phyloP scores from a whole-genome alignment of 1,140 invertebrate genomes.

The Cydia strobilella region DNA sequence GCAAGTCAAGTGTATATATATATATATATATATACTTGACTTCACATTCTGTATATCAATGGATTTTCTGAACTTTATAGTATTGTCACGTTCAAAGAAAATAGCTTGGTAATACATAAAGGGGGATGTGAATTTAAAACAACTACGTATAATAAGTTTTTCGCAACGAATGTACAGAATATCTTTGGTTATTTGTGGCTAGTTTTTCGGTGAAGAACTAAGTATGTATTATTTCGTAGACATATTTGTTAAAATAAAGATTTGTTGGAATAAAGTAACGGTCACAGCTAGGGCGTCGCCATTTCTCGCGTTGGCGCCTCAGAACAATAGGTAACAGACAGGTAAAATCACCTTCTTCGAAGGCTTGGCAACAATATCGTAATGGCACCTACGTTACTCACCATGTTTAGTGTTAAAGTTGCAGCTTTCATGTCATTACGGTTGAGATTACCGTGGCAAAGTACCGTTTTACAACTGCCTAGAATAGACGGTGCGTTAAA shows the following conservation, averaged over 20 bases:
- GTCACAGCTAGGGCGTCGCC: too few species aligned
- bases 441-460: background rate
- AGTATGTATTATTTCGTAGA: too few species aligned
- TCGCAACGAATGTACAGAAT: background rate
- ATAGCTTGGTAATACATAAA: background rate
- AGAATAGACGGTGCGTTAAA: conserved; percentile 52
- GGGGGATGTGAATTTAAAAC: background rate
- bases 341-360: too few species aligned
- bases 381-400: background rate
- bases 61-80: background rate
- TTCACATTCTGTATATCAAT: too few species aligned
- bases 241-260: too few species aligned
- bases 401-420: background rate
- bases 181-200: background rate
- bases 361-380: background rate
- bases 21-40: too few species aligned
- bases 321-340: too few species aligned
- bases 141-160: background rate
- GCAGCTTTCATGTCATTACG: background rate
- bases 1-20: too few species aligned
- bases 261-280: too few species aligned
- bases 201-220: background rate
- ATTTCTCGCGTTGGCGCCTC: too few species aligned
- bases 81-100: background rate
- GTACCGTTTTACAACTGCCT: conserved; percentile 16